Evolutionary conservation across 1,140 invertebrate genomes (phyloP), one percentile per base, ranked within the genome.

Genomic region (Pararge aegeria): DNA sequence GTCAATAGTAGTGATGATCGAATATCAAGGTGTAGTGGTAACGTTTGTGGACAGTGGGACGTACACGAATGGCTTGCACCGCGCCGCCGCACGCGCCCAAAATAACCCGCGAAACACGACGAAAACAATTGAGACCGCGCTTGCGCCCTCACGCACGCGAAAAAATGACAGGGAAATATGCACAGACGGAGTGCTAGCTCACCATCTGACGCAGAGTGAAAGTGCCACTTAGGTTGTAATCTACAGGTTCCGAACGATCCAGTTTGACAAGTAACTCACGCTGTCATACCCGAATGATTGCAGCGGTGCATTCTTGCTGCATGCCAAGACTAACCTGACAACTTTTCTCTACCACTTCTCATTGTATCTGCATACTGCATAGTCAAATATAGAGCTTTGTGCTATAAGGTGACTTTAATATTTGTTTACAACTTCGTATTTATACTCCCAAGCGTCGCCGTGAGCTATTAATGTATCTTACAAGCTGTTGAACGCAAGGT

Each of bases 61-160:
- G 72, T 68, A 75, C 71, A 70, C 75, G 69, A 69, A 72, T 62
- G 66, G 77, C 64, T 75, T 71, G 77, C 70, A 71, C 57, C 73
- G 73, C 61, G 70, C 56, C 77, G 77, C 66, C 75, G 73, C 73
- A 70, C 64, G 70, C 66, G 82, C 75, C 79, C 73, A 74, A 89
- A 87, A 89, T 89, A 87, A 86, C 73, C 76, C 73, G 75, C 83
- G 78, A 80, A 87, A 89, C 83, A 87, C 83, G 80, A 89, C 79
- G 86, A 89, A 89, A 89, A 89, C 86, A 87, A 89, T 89, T 83
- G 77, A 77, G 70, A 72, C 68, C 79, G 83, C 71, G 75, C 77
- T 76, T 83, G 80, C 77, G 73, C 78, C 77, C 80, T 80, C 76
- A 72, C 73, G 72, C 70, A 69, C 68, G 63, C 67, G 74, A 81